Percentiles rank a stretch among this genome's conserved stretches.
Evolutionary conservation across 2,888 invertebrate genomes (phyloP).

Genomic region (Epinotia bilunana): DNA sequence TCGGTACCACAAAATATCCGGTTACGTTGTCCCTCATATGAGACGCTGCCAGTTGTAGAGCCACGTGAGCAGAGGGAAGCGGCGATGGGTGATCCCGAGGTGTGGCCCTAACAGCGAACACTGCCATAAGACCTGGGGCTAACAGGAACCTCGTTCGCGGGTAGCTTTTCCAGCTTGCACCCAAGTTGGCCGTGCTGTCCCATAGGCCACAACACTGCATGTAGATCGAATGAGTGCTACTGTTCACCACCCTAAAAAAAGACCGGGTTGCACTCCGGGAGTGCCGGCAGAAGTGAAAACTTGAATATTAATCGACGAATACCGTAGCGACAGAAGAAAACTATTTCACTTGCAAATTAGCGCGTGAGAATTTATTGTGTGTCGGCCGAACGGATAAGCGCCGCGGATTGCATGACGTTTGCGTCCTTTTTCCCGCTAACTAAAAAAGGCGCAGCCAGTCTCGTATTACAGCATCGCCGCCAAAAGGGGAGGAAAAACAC

Average conservation of each 20-base stretch:
- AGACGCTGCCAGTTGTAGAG: slow-evolving; percentile 64
- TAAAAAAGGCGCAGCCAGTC: too few relatives aligned
- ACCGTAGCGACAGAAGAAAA: too few relatives aligned
- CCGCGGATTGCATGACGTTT: too few relatives aligned
- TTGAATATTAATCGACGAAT: too few relatives aligned
- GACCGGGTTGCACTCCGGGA: too few relatives aligned
- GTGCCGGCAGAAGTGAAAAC: too few relatives aligned
- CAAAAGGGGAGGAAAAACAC: too few relatives aligned
- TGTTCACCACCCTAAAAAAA: slow-evolving; percentile 64
- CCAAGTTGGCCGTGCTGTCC: slow-evolving; percentile 60
- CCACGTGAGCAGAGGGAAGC: slow-evolving; percentile 54
- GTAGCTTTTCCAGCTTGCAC: slow-evolving; percentile 65
- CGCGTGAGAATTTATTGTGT: too few relatives aligned
- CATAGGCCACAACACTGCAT: slow-evolving; percentile 66
- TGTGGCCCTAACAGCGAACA: slow-evolving; percentile 58
- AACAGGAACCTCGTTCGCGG: slow-evolving; percentile 66
- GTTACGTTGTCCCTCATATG: slow-evolving; percentile 66
- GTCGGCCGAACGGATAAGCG: too few relatives aligned
- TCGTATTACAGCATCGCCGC: too few relatives aligned
- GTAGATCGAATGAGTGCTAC: slow-evolving; percentile 60
- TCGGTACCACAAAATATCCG: slow-evolving; percentile 64
- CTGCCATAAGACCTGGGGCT: slow-evolving; percentile 63
- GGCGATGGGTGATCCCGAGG: slow-evolving; percentile 57
- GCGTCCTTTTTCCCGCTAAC: too few relatives aligned
- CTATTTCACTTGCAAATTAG: too few relatives aligned